Percentiles rank a stretch among this genome's conserved stretches.
These are phyloP conservation scores for Apostichopus parvimensis DNA, from an alignment of 35 echinoderm and acorn worm species.

Conservation along the genomic window DNA sequence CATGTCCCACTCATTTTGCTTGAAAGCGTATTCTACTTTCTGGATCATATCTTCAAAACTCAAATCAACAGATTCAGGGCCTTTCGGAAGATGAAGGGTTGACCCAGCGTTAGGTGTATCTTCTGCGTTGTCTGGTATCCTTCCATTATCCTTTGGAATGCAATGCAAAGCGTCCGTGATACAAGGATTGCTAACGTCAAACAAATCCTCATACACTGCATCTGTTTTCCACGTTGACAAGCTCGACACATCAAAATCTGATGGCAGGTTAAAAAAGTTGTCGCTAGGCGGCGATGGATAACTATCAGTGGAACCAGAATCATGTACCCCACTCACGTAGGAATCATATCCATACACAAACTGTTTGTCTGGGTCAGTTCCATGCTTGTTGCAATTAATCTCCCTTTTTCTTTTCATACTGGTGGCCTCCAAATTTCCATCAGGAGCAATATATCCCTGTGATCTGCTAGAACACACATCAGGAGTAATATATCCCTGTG, in stretches of 20 bases:
- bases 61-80: not conserved
- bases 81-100: not conserved
- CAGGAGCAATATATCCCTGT: too few relatives aligned
- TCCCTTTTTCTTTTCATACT: not conserved
- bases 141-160: not conserved
- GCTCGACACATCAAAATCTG: not conserved
- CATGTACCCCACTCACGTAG: not conserved
- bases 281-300: not conserved
- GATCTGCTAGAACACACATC: too few relatives aligned
- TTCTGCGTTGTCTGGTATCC: not conserved
- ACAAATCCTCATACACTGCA: not conserved
- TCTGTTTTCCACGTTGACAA: not conserved
- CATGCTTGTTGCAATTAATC: not conserved
- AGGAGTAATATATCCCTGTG: too few relatives aligned
- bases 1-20: constrained; percentile 26
- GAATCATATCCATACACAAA: constrained; percentile 5
- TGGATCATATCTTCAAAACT: not conserved
- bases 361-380: not conserved
- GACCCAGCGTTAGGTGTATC: not conserved
- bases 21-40: not conserved
- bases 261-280: constrained; percentile 17
- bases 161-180: not conserved
- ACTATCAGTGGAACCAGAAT: not conserved
- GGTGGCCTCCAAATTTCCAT: not conserved
- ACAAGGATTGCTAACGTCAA: not conserved